A percentile compares a stretch with the other conserved stretches of the same genome.
These are phyloP conservation scores for Drosophila robusta DNA, from an alignment of 2,888 invertebrate species.

Conservation along the genomic window DNA sequence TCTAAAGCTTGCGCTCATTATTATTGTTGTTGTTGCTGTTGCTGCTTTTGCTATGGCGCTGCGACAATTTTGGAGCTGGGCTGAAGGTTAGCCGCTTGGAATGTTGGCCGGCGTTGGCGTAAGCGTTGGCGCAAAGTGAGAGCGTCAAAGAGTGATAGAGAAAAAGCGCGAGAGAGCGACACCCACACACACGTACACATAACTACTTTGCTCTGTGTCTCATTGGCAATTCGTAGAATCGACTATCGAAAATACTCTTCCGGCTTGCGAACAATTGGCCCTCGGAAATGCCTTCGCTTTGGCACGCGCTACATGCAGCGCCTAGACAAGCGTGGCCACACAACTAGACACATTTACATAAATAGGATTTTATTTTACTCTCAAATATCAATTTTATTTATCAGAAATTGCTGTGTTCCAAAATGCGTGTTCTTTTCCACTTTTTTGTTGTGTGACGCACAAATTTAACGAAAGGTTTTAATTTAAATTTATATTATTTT, in stretches of 20 bases:
- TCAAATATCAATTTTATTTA: conserved; percentile 51
- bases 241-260: conserved; percentile 45
- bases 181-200: conserved; percentile 30
- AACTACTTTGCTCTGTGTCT: conserved; percentile 17
- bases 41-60: conserved; percentile 13
- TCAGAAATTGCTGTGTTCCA: conserved; percentile 32
- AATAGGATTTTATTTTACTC: conserved; percentile 26
- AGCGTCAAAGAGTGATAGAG: conserved; percentile 23
- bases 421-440: conserved; percentile 26
- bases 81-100: conserved; percentile 74
- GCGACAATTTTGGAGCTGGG: conserved; percentile 69
- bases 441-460: conserved; percentile 28
- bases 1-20: conserved; percentile 27
- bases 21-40: conserved; percentile 14
- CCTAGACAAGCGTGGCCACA: conserved; percentile 18
- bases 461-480: conserved; percentile 46
- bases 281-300: conserved; percentile 48
- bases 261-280: conserved; percentile 31
- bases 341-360: background rate
- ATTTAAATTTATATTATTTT: conserved; percentile 3
- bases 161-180: conserved; percentile 11
- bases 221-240: conserved; percentile 48
- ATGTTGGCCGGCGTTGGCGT: conserved; percentile 71
- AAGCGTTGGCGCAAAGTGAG: conserved; percentile 49
- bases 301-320: conserved; percentile 37